Evolutionary conservation across 2,888 invertebrate species (phyloP).

Genomic region (Chaitophorus viminalis): DNA sequence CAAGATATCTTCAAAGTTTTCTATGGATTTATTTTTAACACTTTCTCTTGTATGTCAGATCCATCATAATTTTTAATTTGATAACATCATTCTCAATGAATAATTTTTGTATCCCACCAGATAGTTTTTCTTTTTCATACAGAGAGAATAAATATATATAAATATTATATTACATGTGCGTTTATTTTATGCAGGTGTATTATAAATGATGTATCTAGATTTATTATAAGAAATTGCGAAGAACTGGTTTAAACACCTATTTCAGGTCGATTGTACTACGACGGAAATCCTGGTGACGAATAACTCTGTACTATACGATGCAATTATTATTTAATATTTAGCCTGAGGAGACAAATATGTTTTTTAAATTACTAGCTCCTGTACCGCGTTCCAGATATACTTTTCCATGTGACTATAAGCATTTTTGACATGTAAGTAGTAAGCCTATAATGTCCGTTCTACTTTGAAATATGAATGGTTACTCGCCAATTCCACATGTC

Average conservation of each 20-base stretch:
- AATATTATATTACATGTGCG: background rate
- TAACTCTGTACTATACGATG: conserved; percentile 1
- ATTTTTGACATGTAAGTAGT: conserved; percentile 14
- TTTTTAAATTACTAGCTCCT: conserved; percentile 15
- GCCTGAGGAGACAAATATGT: conserved; percentile 41
- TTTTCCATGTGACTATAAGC: background rate
- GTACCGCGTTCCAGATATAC: conserved; percentile 20
- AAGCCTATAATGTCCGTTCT: conserved; percentile 34
- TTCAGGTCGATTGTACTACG: conserved; percentile 7
- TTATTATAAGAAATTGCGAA: conserved; percentile 1
- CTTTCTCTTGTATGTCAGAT: background rate
- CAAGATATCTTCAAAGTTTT: too few relatives aligned
- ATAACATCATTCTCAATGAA: background rate
- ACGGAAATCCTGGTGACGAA: conserved; percentile 51
- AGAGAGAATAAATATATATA: background rate
- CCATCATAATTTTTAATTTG: background rate
- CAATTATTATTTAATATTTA: conserved; percentile 42
- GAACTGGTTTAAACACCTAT: conserved; percentile 43
- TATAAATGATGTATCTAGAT: background rate
- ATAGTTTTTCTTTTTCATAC: background rate
- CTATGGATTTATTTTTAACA: too few relatives aligned
- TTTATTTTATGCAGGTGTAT: background rate
- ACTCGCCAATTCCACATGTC: conserved; percentile 8
- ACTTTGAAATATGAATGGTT: conserved; percentile 39
- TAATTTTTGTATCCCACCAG: background rate